phyloP scores from a whole-genome alignment of 2,797 vertebrate species.

The Tadarida brasiliensis region DNA sequence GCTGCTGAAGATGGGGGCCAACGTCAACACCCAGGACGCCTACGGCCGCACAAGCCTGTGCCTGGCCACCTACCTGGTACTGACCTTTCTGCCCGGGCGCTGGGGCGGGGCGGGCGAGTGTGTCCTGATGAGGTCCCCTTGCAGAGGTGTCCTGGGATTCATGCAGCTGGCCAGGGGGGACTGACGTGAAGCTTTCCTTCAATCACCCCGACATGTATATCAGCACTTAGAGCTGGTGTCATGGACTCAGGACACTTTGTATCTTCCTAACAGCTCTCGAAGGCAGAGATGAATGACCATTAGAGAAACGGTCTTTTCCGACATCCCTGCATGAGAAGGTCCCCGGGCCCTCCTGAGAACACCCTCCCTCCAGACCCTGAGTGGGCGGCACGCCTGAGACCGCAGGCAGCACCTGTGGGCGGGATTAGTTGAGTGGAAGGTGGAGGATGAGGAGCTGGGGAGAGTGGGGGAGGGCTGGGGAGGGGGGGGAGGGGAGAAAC shows the following conservation, averaged over 20 bases:
- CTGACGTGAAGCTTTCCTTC: background rate
- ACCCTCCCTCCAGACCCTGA: background rate
- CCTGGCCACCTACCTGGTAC: conserved; percentile 94
- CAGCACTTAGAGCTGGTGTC: background rate
- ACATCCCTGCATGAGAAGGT: background rate
- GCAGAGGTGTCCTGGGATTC: background rate
- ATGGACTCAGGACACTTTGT: background rate
- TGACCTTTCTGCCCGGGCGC: background rate
- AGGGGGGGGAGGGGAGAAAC: background rate
- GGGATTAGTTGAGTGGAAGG: background rate
- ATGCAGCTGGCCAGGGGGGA: background rate
- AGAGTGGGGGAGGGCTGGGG: background rate
- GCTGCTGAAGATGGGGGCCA: conserved; percentile 95
- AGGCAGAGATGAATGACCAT: background rate
- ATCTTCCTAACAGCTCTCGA: background rate
- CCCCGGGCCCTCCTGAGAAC: background rate
- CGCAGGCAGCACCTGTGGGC: background rate
- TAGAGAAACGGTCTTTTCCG: background rate
- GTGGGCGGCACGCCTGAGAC: background rate
- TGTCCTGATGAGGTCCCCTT: background rate
- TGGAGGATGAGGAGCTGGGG: background rate
- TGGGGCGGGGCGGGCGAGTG: background rate
- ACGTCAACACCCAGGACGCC: conserved; percentile 93
- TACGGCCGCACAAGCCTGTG: conserved; percentile 93
- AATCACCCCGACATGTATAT: background rate